A percentile compares a stretch with the other conserved stretches of the same genome.
phyloP scores from a whole-genome alignment of 2,888 invertebrate species.

The Pristionchus exspectatus region DNA sequence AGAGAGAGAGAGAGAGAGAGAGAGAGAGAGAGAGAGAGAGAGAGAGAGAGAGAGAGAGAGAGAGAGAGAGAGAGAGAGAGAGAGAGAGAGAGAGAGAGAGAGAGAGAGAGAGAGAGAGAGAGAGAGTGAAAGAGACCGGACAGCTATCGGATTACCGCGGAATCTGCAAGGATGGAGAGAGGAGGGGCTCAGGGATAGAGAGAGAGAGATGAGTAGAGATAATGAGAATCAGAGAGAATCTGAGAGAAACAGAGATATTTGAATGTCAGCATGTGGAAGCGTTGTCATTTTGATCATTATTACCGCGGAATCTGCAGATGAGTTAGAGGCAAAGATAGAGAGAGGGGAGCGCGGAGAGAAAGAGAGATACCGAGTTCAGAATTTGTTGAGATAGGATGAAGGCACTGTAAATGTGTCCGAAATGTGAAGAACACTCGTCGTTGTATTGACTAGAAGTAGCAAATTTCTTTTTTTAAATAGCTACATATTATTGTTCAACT shows the following conservation, averaged over 20 bases:
- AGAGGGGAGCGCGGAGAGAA: background rate
- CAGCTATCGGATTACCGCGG: background rate
- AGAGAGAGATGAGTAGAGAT: background rate
- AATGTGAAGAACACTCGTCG: too few relatives aligned
- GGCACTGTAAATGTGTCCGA: too few relatives aligned
- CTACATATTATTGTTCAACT: too few relatives aligned
- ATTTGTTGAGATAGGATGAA: background rate
- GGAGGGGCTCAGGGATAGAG: background rate
- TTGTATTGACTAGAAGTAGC: too few relatives aligned
- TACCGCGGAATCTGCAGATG: background rate
- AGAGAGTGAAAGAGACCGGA: background rate
- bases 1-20: too few relatives aligned
- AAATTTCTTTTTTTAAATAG: too few relatives aligned
- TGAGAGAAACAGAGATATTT: background rate
- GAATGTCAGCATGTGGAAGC: background rate
- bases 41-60: too few relatives aligned
- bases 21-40: too few relatives aligned
- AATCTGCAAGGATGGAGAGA: background rate
- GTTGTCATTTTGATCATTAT: background rate
- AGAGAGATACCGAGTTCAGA: background rate
- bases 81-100: too few relatives aligned
- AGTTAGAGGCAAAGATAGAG: background rate
- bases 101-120: too few relatives aligned
- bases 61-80: too few relatives aligned
- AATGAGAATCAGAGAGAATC: background rate